Conservation (phyloP, 2,797 vertebrate species). For the Sebastes elongatus region DNA sequence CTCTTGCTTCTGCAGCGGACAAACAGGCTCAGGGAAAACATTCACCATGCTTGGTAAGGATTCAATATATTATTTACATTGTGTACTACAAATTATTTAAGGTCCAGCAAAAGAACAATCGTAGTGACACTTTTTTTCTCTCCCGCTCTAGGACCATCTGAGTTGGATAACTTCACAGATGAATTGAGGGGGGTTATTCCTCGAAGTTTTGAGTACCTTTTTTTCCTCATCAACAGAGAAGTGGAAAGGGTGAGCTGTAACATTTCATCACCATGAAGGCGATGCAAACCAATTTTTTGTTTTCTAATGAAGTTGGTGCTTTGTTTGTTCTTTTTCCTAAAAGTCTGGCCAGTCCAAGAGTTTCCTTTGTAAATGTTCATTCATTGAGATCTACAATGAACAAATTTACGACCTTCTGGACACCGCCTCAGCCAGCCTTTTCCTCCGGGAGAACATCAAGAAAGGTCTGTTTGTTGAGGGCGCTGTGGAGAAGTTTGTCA, state of each 20-base stretch:
- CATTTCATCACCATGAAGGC: neutral
- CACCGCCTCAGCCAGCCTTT: slow-evolving; percentile 91
- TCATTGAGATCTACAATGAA: slow-evolving; percentile 98
- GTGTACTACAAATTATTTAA: neutral
- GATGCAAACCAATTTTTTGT: neutral
- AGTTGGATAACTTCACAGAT: slow-evolving; percentile 93
- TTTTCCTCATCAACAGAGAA: slow-evolving; percentile 95
- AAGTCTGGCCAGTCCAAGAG: slow-evolving; percentile 89
- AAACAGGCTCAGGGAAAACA: slow-evolving; percentile 97
- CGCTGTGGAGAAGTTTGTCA: slow-evolving; percentile 91
- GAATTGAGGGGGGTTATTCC: slow-evolving; percentile 95
- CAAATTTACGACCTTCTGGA: slow-evolving; percentile 97
- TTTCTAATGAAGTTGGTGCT: neutral
- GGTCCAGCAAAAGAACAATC: neutral
- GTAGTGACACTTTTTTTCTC: neutral
- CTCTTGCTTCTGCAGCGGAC: slow-evolving; percentile 84
- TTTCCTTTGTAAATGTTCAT: slow-evolving; percentile 98
- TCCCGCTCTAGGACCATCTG: slow-evolving; percentile 87
- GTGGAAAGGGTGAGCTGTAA: slow-evolving; percentile 86
- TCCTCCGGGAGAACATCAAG: slow-evolving; percentile 95
- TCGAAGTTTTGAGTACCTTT: slow-evolving; percentile 95
- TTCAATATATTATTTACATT: neutral
- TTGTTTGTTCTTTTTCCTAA: neutral
- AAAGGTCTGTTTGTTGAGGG: slow-evolving; percentile 97
- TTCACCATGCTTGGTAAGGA: slow-evolving; percentile 97